A percentile compares a stretch with the other conserved stretches of the same genome.
Conservation (phyloP, 2,888 invertebrate species). For the Abrostola tripartita region DNA sequence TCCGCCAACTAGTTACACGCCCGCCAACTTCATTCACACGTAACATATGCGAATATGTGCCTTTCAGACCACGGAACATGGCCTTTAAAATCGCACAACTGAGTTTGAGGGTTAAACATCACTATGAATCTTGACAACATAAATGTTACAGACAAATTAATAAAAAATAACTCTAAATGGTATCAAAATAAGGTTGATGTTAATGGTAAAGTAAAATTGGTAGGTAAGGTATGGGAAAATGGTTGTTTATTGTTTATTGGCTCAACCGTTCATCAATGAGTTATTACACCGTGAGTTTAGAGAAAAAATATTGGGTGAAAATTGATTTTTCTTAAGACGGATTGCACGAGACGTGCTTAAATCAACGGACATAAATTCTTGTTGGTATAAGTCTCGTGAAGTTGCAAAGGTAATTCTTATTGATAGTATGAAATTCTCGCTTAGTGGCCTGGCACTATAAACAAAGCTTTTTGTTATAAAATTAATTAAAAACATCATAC, state of each 20-base stretch:
- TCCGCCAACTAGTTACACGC: slow-evolving; percentile 79
- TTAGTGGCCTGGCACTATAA: neutral
- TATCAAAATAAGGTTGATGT: slow-evolving; percentile 16
- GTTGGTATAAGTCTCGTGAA: slow-evolving; percentile 8
- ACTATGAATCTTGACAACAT: slow-evolving; percentile 64
- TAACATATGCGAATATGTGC: slow-evolving; percentile 43
- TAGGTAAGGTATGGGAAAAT: slow-evolving; percentile 68
- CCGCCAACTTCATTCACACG: slow-evolving; percentile 52
- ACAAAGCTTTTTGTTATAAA: neutral
- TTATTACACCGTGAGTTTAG: slow-evolving; percentile 73
- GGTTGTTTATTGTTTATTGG: slow-evolving; percentile 83
- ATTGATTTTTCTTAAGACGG: slow-evolving; percentile 71
- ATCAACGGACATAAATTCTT: slow-evolving; percentile 27
- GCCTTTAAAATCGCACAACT: slow-evolving; percentile 46
- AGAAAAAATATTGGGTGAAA: slow-evolving; percentile 77
- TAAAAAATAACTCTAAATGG: slow-evolving; percentile 46
- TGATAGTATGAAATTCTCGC: slow-evolving; percentile 10
- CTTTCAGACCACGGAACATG: slow-evolving; percentile 49
- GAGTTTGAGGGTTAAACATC: slow-evolving; percentile 66
- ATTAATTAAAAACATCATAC: neutral
- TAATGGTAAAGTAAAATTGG: slow-evolving; percentile 33
- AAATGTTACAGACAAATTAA: slow-evolving; percentile 37
- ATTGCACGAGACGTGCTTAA: slow-evolving; percentile 41
- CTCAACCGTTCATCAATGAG: slow-evolving; percentile 71
- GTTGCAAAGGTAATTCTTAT: slow-evolving; percentile 25